Percentiles rank a stretch among this genome's conserved stretches.
Evolutionary conservation across 2,888 invertebrate species (phyloP).

Genomic region (Synergus japonicus): DNA sequence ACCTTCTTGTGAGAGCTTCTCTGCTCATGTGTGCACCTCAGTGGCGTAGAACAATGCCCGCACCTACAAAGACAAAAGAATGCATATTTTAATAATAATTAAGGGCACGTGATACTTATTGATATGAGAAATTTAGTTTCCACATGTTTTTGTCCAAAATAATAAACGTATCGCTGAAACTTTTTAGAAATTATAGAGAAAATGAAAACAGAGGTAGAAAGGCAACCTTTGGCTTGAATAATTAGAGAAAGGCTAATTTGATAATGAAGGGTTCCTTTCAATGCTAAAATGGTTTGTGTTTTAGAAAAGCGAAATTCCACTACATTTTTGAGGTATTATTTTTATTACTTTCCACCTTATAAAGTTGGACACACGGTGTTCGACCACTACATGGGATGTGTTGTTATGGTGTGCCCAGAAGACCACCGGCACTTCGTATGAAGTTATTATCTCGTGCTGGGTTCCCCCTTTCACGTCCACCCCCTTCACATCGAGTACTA

Average conservation of each 20-base stretch:
- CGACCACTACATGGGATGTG: background rate
- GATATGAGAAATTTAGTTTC: too few relatives aligned
- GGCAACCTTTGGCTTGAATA: too few relatives aligned
- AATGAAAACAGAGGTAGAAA: too few relatives aligned
- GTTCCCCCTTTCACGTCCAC: constrained; percentile 38
- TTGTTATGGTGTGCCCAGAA: constrained; percentile 41
- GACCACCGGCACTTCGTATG: constrained; percentile 62
- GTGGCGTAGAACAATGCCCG: constrained; percentile 5
- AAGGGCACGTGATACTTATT: too few relatives aligned
- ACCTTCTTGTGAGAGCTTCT: constrained; percentile 33
- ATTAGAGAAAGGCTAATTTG: too few relatives aligned
- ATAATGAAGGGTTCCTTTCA: too few relatives aligned
- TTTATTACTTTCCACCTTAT: background rate
- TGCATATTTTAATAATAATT: too few relatives aligned
- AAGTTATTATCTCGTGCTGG: constrained; percentile 60
- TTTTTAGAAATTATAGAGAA: too few relatives aligned
- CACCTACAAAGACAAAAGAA: too few relatives aligned
- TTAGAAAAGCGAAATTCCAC: background rate
- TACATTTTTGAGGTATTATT: background rate
- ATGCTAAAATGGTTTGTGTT: background rate
- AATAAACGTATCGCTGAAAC: too few relatives aligned
- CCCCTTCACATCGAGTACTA: constrained; percentile 52
- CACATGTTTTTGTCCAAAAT: too few relatives aligned
- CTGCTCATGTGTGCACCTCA: constrained; percentile 33
- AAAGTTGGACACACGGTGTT: constrained; percentile 7